Percentiles rank a stretch among this genome's conserved stretches.
phyloP scores from a whole-genome alignment of 2,113 vertebrate species.

The Amphiprion ocellaris region DNA sequence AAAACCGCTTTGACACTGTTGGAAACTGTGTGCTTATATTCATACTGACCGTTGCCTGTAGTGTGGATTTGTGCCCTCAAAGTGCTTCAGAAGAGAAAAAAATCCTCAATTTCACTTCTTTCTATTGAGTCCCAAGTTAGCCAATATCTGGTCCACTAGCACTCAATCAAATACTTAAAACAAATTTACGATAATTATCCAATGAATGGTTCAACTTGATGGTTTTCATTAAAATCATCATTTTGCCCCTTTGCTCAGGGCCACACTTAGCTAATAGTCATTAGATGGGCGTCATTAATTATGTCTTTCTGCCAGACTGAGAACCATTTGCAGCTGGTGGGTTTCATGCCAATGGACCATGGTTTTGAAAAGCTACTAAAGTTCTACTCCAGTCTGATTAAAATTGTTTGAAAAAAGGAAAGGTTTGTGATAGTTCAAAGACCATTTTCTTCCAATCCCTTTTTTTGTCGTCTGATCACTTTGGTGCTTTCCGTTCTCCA shows the following conservation, averaged over 20 bases:
- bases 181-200: slow-evolving; percentile 65
- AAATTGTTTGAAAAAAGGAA: slow-evolving; percentile 39
- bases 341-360: slow-evolving; percentile 38
- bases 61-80: background rate
- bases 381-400: slow-evolving; percentile 28
- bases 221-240: slow-evolving; percentile 74
- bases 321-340: slow-evolving; percentile 61
- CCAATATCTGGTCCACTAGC: slow-evolving; percentile 34
- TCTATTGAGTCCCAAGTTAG: slow-evolving; percentile 32
- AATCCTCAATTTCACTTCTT: background rate
- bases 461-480: slow-evolving; percentile 40
- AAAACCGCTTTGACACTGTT: background rate
- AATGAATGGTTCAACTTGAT: slow-evolving; percentile 64
- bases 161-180: slow-evolving; percentile 50
- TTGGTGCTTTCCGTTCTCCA: background rate
- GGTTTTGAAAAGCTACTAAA: slow-evolving; percentile 52
- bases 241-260: slow-evolving; percentile 59
- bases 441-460: slow-evolving; percentile 16
- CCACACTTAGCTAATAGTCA: slow-evolving; percentile 71
- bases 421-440: slow-evolving; percentile 23
- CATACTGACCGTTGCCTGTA: background rate
- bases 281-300: slow-evolving; percentile 75
- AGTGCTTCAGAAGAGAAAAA: slow-evolving; percentile 10
- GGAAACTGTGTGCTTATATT: background rate
- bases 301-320: slow-evolving; percentile 62